Conservation (phyloP, 2,113 vertebrate species). For the Zingel zingel region DNA sequence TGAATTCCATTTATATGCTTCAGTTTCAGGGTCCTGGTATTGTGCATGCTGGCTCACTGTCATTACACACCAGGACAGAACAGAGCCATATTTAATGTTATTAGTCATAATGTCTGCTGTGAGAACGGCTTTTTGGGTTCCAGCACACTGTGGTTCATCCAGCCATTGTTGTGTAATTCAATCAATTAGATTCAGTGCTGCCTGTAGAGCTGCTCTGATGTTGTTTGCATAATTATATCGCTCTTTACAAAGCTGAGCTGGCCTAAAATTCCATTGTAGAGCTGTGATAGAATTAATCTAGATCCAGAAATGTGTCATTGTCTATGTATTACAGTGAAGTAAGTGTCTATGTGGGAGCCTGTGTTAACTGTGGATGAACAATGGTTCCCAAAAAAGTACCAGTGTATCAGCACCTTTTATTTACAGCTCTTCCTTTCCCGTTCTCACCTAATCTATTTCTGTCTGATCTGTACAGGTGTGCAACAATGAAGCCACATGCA, state of each 20-base stretch:
- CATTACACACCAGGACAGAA: not conserved
- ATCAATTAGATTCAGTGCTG: not conserved
- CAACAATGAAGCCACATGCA: slow-evolving; percentile 98
- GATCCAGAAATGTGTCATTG: not conserved
- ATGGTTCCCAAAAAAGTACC: slow-evolving; percentile 1
- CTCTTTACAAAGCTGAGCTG: not conserved
- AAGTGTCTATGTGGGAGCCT: not conserved
- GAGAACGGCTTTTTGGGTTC: not conserved
- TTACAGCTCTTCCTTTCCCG: not conserved
- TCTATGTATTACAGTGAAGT: not conserved
- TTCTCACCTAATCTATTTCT: slow-evolving; percentile 29
- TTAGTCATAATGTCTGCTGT: not conserved
- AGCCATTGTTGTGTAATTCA: not conserved
- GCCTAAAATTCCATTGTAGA: not conserved
- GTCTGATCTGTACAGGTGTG: slow-evolving; percentile 87
- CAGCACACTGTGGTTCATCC: not conserved
- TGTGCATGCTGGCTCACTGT: not conserved
- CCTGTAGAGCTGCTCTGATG: not conserved
- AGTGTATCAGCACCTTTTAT: slow-evolving; percentile 35
- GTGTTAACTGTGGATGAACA: not conserved
- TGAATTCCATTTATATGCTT: not conserved
- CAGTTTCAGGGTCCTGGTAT: not conserved
- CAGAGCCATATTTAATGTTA: not conserved
- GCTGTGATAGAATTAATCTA: not conserved
- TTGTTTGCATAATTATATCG: not conserved